These are phyloP conservation scores for Prosapia bicincta DNA, from an alignment of 2,888 invertebrate species.

Conservation along the genomic window DNA sequence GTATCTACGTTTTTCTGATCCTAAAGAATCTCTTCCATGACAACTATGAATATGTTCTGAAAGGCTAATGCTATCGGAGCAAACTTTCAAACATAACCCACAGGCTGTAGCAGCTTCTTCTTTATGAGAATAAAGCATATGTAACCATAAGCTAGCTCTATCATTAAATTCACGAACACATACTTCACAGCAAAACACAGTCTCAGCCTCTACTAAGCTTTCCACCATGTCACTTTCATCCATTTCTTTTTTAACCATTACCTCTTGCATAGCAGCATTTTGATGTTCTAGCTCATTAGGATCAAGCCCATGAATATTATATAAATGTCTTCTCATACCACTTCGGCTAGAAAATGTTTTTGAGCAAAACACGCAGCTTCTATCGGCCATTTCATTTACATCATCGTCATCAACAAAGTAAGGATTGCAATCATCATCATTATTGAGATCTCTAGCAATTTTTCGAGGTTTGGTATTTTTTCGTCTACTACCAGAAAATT, in stretches of 20 bases:
- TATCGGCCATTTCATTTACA: background rate
- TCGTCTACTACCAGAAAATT: conserved; percentile 43
- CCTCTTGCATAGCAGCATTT: background rate
- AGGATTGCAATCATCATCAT: conserved; percentile 37
- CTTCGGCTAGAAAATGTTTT: conserved; percentile 49
- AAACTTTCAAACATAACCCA: conserved; percentile 54
- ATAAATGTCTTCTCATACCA: conserved; percentile 52
- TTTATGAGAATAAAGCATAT: conserved; percentile 53
- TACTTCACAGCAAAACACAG: conserved; percentile 50
- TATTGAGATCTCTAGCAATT: conserved; percentile 36
- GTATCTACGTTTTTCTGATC: conserved; percentile 41
- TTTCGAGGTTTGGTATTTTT: conserved; percentile 48
- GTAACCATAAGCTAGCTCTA: conserved; percentile 53
- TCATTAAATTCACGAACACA: conserved; percentile 50
- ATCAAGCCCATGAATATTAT: conserved; percentile 50
- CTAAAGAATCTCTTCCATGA: conserved; percentile 41
- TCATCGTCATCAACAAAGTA: conserved; percentile 12
- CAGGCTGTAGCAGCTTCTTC: conserved; percentile 53
- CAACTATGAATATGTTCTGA: conserved; percentile 52
- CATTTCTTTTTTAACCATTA: conserved; percentile 35
- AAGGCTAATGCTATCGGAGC: conserved; percentile 50
- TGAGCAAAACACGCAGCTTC: conserved; percentile 52
- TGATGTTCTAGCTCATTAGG: conserved; percentile 20
- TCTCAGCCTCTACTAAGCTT: conserved; percentile 48
- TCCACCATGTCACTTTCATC: conserved; percentile 37